Evolutionary conservation across 2,113 vertebrate genomes (phyloP).

Genomic region (Malurus cyaneus): DNA sequence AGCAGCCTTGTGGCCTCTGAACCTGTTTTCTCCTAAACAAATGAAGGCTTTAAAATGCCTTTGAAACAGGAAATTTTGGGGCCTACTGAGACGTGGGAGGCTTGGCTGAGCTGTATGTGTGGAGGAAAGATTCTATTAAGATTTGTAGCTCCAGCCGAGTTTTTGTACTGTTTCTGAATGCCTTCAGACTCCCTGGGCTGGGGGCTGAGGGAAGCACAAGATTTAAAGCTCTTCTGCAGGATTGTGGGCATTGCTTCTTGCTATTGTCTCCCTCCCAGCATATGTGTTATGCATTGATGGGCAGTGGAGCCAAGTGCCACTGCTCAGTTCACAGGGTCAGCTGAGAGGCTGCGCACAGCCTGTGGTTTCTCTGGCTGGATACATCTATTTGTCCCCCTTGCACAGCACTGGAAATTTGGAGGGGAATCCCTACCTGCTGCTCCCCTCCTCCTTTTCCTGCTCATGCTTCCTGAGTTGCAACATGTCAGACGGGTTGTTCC

Average conservation of each 20-base stretch:
- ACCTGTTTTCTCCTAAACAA: background rate
- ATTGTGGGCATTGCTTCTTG: background rate
- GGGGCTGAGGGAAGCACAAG: background rate
- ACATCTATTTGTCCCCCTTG: background rate
- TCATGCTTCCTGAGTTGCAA: background rate
- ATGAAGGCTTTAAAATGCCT: background rate
- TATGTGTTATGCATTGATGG: rapidly evolving
- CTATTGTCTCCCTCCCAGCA: background rate
- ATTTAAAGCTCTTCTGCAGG: background rate
- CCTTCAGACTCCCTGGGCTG: background rate
- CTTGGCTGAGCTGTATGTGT: background rate
- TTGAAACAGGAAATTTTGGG: constrained; percentile 1
- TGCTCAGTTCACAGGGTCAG: background rate
- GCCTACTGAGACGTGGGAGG: background rate
- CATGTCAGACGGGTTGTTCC: rapidly evolving
- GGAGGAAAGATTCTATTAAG: background rate
- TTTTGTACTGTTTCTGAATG: constrained; percentile 6
- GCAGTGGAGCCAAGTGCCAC: background rate
- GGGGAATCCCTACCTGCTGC: background rate
- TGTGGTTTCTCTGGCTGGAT: background rate
- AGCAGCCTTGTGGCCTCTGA: constrained; percentile 7
- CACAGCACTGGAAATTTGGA: background rate
- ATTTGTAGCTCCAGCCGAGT: background rate
- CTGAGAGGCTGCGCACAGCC: background rate
- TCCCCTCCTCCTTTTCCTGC: background rate